These are phyloP conservation scores for Deroptyus accipitrinus DNA, from an alignment of 2,113 vertebrate species.

Conservation along the genomic window DNA sequence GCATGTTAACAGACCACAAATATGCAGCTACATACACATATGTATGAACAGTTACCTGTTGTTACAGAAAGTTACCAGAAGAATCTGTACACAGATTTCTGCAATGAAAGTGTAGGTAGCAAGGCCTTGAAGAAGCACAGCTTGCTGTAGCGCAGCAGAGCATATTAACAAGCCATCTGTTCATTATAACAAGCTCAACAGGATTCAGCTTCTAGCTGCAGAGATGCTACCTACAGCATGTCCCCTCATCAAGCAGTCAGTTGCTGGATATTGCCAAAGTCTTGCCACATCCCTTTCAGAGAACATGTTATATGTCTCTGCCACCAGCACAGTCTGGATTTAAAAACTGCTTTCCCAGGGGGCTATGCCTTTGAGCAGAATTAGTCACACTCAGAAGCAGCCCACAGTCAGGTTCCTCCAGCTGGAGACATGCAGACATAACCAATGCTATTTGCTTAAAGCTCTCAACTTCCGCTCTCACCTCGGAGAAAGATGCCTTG, in stretches of 20 bases:
- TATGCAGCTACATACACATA: background rate
- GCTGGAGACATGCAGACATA: background rate
- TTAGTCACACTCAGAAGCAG: slow-evolving; percentile 26
- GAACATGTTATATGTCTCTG: background rate
- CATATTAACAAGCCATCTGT: slow-evolving; percentile 51
- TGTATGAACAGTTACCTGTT: background rate
- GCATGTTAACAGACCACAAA: background rate
- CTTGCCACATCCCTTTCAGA: slow-evolving; percentile 16
- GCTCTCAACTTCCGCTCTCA: background rate
- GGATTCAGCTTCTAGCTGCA: slow-evolving; percentile 45
- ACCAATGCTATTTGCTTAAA: background rate
- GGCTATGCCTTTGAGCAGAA: slow-evolving; percentile 9
- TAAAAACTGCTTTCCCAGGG: slow-evolving; percentile 19
- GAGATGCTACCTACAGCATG: slow-evolving; percentile 42
- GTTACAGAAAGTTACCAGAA: background rate
- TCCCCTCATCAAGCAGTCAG: slow-evolving; percentile 30
- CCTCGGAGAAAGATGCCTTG: background rate
- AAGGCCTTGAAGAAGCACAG: background rate
- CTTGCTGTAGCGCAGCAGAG: background rate
- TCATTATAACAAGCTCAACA: slow-evolving; percentile 50
- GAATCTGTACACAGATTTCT: background rate
- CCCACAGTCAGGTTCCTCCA: slow-evolving; percentile 23
- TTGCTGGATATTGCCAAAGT: slow-evolving; percentile 25
- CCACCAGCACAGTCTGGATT: background rate
- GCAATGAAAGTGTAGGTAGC: background rate